Evolutionary conservation across 92 coral and sea anemone species (phyloP), one percentile per base, ranked within the genome.

Genomic region (Phenganax stokvisi): DNA sequence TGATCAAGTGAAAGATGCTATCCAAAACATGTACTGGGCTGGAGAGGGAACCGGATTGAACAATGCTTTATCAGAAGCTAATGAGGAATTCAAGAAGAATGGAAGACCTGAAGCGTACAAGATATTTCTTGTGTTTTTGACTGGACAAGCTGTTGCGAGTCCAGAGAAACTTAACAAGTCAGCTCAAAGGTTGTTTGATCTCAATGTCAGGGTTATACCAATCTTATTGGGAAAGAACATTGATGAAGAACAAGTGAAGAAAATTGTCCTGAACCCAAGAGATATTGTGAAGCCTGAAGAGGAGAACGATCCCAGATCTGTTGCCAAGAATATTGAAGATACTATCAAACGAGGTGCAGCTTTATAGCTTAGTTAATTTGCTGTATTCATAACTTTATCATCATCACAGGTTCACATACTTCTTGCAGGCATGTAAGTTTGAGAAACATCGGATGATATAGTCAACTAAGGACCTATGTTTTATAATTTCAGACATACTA

Each of bases 211-310:
- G 15, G 85, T 92, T 52, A 82, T 92, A 31, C 89, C 92, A 0
- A 89, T 90, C 71, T 92, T 87, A 54, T 76, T 92, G 64, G 97
- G 94, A 27, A 78, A 74, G 56, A 87, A 87, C 12, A 82, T 86
- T 37, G 88, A 87, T 72, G 62, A 81, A 28, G 70, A 64, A 7
- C 90, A 90, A 54, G 57, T 85, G 30, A 80, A 62, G 63, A 67
- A 59, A 16, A 69, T 77, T 3, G 84, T 80, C 51, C 7, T 59
- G 15, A 83, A 54, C 27, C 74, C 68, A 27, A 84, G 77, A 28
- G 84, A 70, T 52, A 27, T 86, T 28, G 84, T 86, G 30, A 86
- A 69, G 51, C 77, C 68, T 12, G 76, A 67, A 56, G 58, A 57
- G 9, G 68, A 68, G 25, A 86, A 75, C 56, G 74, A 81, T 6